Conservation (phyloP, 2,888 invertebrate genomes). For the Alloplasta piceator region DNA sequence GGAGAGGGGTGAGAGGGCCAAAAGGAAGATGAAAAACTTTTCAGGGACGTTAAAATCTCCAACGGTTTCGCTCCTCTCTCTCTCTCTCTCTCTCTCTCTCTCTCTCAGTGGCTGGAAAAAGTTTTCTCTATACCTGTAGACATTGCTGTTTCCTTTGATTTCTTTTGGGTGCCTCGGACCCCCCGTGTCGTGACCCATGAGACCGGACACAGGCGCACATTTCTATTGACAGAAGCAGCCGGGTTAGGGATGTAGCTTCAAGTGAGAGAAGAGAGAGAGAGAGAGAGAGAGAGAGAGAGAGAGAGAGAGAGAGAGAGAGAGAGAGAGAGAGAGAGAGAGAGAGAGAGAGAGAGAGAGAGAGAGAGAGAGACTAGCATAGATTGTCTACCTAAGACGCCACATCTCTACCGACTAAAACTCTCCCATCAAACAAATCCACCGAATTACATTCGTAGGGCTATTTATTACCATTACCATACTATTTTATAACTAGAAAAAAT, state of each 20-base stretch:
- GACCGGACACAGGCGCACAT: conserved; percentile 72
- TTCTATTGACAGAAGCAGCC: conserved; percentile 74
- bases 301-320: not conserved
- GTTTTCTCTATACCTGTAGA: not conserved
- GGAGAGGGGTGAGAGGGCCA: conserved; percentile 7
- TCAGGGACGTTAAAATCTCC: conserved; percentile 67
- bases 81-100: too few relatives aligned
- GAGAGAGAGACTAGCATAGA: too few relatives aligned
- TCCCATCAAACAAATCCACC: too few relatives aligned
- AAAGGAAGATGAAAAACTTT: conserved; percentile 18
- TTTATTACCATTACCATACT: too few relatives aligned
- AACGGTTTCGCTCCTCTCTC: conserved; percentile 24
- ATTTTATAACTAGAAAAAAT: too few relatives aligned
- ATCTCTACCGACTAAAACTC: too few relatives aligned
- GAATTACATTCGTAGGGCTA: too few relatives aligned
- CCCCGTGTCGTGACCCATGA: conserved; percentile 70
- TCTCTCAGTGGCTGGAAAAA: conserved; percentile 28
- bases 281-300: conserved; percentile 32
- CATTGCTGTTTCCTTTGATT: conserved; percentile 69
- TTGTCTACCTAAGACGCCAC: too few relatives aligned
- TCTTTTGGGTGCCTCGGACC: conserved; percentile 68
- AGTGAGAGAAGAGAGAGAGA: not conserved
- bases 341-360: conserved; percentile 4
- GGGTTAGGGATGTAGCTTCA: not conserved
- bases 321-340: conserved; percentile 27